Percentiles rank a stretch among this genome's conserved stretches.
Evolutionary conservation across 1,140 invertebrate species (phyloP).

Genomic region (Bombus pyrosoma): DNA sequence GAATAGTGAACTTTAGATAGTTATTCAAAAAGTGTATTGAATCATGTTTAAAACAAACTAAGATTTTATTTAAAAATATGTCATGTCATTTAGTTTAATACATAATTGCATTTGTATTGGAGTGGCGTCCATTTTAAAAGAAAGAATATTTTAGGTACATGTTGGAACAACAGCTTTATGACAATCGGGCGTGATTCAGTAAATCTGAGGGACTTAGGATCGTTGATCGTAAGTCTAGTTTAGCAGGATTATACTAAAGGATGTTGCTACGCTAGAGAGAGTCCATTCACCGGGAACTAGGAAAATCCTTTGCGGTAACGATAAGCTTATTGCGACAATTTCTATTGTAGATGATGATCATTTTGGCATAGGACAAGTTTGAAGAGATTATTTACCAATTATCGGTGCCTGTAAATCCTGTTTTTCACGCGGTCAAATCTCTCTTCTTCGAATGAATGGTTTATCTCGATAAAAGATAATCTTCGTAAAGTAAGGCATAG

Average conservation of each 20-base stretch:
- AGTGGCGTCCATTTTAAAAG: not conserved
- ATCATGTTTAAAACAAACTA: not conserved
- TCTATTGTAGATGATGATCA: not conserved
- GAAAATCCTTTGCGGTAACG: slow-evolving; percentile 16
- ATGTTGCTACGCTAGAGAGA: not conserved
- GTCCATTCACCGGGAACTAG: not conserved
- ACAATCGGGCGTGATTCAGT: not conserved
- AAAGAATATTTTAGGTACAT: not conserved
- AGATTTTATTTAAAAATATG: not conserved
- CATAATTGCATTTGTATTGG: not conserved
- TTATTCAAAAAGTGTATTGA: not conserved
- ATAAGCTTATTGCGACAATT: slow-evolving; percentile 34
- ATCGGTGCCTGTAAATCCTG: slow-evolving; percentile 18
- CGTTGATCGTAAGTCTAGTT: not conserved
- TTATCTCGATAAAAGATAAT: slow-evolving; percentile 7
- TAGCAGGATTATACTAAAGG: slow-evolving; percentile 13
- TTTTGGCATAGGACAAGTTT: not conserved
- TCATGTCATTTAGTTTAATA: not conserved
- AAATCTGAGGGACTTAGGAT: slow-evolving; percentile 4
- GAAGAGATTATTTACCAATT: slow-evolving; percentile 40
- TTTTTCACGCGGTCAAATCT: not conserved
- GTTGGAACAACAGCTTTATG: not conserved
- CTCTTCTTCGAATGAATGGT: not conserved
- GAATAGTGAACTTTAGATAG: too few relatives aligned
- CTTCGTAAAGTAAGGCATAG: not conserved